Conservation (phyloP, 2,888 invertebrate genomes). For the Acleris laterana region DNA sequence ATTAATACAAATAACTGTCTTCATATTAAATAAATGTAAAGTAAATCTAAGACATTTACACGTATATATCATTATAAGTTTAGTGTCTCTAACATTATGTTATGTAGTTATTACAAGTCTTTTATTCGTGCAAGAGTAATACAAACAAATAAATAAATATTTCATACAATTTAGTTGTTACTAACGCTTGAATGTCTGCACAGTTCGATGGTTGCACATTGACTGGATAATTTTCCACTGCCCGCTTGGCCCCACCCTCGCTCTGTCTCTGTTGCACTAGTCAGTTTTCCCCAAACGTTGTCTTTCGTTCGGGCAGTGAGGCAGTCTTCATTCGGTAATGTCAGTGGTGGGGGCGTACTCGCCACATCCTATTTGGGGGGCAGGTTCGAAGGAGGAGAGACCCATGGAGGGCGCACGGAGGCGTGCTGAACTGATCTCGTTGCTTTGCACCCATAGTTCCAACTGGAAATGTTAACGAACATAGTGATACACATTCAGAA, state of each 20-base stretch:
- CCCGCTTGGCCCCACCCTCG: slow-evolving; percentile 51
- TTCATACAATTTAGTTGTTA: neutral
- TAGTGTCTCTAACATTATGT: neutral
- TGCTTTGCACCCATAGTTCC: slow-evolving; percentile 81
- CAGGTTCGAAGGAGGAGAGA: slow-evolving; percentile 50
- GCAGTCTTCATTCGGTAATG: slow-evolving; percentile 59
- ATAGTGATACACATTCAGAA: too few relatives aligned
- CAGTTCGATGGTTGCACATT: slow-evolving; percentile 39
- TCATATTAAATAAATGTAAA: slow-evolving; percentile 6
- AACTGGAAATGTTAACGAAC: slow-evolving; percentile 58
- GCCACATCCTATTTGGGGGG: slow-evolving; percentile 62
- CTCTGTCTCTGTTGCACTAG: slow-evolving; percentile 50
- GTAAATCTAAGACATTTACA: slow-evolving; percentile 3
- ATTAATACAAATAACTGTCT: neutral
- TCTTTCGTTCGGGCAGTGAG: slow-evolving; percentile 57
- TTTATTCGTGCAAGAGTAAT: neutral
- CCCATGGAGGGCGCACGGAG: slow-evolving; percentile 59
- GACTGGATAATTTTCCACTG: slow-evolving; percentile 54
- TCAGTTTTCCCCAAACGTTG: slow-evolving; percentile 38
- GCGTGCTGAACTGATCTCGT: slow-evolving; percentile 77
- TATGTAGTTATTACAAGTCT: neutral
- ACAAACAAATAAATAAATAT: neutral
- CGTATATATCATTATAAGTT: slow-evolving; percentile 1
- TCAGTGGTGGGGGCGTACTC: slow-evolving; percentile 58
- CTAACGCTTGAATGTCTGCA: slow-evolving; percentile 46